A percentile compares a stretch with the other conserved stretches of the same genome.
phyloP scores from a whole-genome alignment of 2,797 vertebrate species.

The Sebastes paucispinis region DNA sequence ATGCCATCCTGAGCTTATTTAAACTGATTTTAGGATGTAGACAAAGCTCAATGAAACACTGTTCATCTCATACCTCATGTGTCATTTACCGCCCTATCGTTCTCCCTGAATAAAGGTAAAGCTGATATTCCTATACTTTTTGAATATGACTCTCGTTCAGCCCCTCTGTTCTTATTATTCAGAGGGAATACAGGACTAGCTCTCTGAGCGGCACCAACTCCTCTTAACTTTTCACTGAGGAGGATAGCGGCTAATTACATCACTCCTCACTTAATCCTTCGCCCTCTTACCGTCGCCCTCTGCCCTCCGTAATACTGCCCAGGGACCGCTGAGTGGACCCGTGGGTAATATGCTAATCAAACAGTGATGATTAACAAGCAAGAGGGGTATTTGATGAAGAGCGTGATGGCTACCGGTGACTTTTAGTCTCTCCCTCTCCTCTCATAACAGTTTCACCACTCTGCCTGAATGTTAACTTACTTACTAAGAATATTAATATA shows the following conservation, averaged over 20 bases:
- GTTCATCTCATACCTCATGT: neutral
- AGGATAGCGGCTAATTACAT: constrained; percentile 63
- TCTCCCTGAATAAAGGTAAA: neutral
- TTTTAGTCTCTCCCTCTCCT: constrained; percentile 12
- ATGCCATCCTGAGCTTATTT: too few species aligned
- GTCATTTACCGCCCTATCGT: neutral
- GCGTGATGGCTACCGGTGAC: constrained; percentile 9
- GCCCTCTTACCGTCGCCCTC: constrained; percentile 19
- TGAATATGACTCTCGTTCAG: neutral
- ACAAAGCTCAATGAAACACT: neutral
- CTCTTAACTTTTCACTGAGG: constrained; percentile 33
- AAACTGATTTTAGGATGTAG: neutral
- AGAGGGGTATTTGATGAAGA: constrained; percentile 37
- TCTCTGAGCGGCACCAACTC: neutral
- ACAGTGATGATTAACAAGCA: constrained; percentile 58
- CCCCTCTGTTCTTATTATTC: constrained; percentile 16
- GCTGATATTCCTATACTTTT: neutral
- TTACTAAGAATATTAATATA: constrained; percentile 1
- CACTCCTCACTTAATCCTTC: constrained; percentile 54
- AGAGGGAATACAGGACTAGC: constrained; percentile 10
- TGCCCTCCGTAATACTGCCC: constrained; percentile 34
- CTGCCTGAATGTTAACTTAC: constrained; percentile 29
- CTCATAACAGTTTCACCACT: neutral
- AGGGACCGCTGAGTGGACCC: constrained; percentile 37
- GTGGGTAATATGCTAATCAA: constrained; percentile 49